Evolutionary conservation across 1,140 invertebrate genomes (phyloP), one percentile per base, ranked within the genome.

Genomic region (Limonius californicus): DNA sequence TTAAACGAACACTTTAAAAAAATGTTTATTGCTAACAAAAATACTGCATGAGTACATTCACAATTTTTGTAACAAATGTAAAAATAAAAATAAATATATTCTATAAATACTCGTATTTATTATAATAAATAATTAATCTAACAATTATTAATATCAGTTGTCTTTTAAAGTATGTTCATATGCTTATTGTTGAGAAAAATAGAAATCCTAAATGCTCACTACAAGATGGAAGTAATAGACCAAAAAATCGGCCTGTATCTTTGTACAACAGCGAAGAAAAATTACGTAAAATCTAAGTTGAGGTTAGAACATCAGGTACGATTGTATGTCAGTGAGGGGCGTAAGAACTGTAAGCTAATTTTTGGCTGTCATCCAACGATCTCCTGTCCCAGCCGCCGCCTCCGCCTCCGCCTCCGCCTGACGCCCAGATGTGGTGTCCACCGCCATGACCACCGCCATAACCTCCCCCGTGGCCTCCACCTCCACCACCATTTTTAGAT

Each of bases 331-430:
- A 53, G 21, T 42, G 20, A 42, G 61, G 70, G 55, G 35, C 71
- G 68, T 87, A 85, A 0, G 81, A 84, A 21, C 82, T 82, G 72
- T 90, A 91, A 1, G 88, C 87, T 54, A 90, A 68, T 59, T 85
- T 84, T 50, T 89, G 86, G 1, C 84, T 82, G n/a, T 78, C 77
- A 19, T 81, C 79, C 2, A 79, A 63, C 2, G 81, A 82, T 43
- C 81, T 74, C 59, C 78, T 68, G 66, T 79, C 78, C 80, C 81
- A 80, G 56, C 78, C 78, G 47, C 73, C 70, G 18, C 71, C 72
- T 9, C 72, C 68, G 42, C 81, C 79, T 12, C 79, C 70, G 32
- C 76, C 77, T 21, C 69, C 69, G 1, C 76, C 72, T 0, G 72
- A 63, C 21, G 71, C 59, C 39, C 76, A 75, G 16, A 72, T 76